Evolutionary conservation across 2,113 vertebrate species (phyloP), one percentile per base, ranked within the genome.

Genomic region (Bettongia penicillata): DNA sequence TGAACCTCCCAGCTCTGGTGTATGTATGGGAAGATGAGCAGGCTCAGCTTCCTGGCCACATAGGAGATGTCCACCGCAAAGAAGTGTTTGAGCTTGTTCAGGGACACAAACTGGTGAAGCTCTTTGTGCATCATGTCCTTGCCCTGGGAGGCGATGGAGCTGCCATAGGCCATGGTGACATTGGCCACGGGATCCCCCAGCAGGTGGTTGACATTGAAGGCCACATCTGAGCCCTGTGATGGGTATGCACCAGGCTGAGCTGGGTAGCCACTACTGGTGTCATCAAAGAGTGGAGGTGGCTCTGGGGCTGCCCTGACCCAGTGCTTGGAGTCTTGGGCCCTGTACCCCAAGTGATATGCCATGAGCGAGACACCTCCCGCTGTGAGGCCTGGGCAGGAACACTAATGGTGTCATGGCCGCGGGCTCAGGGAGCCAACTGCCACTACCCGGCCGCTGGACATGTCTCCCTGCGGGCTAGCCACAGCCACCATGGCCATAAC

Each of bases 71-170:
- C 99, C 47, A 99, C 99, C 0, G 99, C 99, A n/a, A 99, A 99
- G 98, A 99, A 99, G 96, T 99, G 99, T 97, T 99, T 99, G 98
- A 99, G 97, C 98, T 99, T 99, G 99, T 99, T 99, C 97, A 99
- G 96, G 0, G 99, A 99, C 98, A 99, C 99, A 96, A 99, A 99
- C 93, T 99, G 98, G 98, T 99, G 98, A 93, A 99, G 99, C 99
- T 99, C 99, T 98, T 99, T 99, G 98, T 99, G 99, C 26, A 99
- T 98, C 53, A 99, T 99, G 95, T 99, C 99, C 97, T 99, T 99
- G 91, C 99, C 99, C 95, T 99, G 99, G 96, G 99, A 99, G 48
- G 99, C 99, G n/a, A 99, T 98, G 43, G 99, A 99, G 8, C 99
- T 99, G 93, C 99, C 99, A 0, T 99, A 99, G 98, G 99, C 99